Evolutionary conservation across 2,888 invertebrate genomes (phyloP).

Genomic region (Zootermopsis nevadensis): DNA sequence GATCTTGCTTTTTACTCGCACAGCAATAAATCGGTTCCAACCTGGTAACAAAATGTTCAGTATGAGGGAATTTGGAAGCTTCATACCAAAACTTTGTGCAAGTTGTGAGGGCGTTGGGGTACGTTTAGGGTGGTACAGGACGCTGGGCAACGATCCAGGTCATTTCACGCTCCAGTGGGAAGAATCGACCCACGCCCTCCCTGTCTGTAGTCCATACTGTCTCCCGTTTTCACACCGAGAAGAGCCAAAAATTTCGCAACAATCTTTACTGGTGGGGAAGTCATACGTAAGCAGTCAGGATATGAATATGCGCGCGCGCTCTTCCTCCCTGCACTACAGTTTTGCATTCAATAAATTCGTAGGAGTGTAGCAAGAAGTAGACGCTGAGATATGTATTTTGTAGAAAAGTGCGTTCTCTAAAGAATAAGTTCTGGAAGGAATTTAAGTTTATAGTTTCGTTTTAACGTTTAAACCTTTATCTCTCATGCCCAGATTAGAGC

Average conservation of each 20-base stretch:
- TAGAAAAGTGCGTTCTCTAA: neutral
- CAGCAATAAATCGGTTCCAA: neutral
- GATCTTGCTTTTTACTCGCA: too few relatives aligned
- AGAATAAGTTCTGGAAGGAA: too few relatives aligned
- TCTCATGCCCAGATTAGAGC: too few relatives aligned
- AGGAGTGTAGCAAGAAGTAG: slow-evolving; percentile 15
- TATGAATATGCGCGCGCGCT: neutral
- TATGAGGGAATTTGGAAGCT: neutral
- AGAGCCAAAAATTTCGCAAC: slow-evolving; percentile 29
- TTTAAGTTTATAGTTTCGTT: too few relatives aligned
- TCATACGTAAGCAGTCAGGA: slow-evolving; percentile 13
- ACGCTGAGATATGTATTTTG: neutral
- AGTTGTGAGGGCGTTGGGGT: neutral
- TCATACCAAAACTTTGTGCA: neutral
- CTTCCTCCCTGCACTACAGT: slow-evolving; percentile 36
- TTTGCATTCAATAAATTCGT: slow-evolving; percentile 43
- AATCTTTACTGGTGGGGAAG: slow-evolving; percentile 25
- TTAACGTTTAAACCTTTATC: too few relatives aligned
- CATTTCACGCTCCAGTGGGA: slow-evolving; percentile 39
- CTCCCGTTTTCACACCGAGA: neutral
- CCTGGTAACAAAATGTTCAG: neutral
- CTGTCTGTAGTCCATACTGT: neutral
- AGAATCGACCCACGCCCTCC: neutral
- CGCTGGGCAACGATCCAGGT: slow-evolving; percentile 27
- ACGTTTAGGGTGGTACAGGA: neutral